Base-by-base conservation (phyloP, 64 coral and sea anemone species). In the Stichodactyla mertensii region DNA sequence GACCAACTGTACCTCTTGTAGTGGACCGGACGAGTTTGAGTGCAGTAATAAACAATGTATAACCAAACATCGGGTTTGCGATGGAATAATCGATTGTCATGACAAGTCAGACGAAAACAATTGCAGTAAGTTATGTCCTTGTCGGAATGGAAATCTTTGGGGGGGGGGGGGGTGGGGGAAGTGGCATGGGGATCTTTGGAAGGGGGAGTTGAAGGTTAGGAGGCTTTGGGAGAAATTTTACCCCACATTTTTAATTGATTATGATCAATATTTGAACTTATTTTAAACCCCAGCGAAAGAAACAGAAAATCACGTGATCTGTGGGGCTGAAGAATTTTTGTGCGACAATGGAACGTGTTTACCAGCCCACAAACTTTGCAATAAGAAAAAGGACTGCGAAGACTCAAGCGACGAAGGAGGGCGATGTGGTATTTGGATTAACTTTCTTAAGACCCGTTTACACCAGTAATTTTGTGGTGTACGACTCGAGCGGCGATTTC, bases 381-480 rank as follows among this genome's bases (percentile, higher is more conserved):
- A 92, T 24, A 62, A 80, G 18, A 22, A 55, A 57, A 61, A 13
- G 0, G 78, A 92, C 64, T 92, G 91, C 13, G 20, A 9, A 53
- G 91, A 92, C 22, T 6, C 52, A 15, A 89, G 86, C 6, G 91
- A 92, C 57, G 89, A 91, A 23, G 85, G 89, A 53, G 53, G 54
- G 36, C 85, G 28, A 83, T 91, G 89, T 27, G 89, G 89, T 91
- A 91, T 79, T 11, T 5, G 27, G 12, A 11, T 6, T 27, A 10
- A 12, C 69, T 45, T 45, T 45, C 1, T 45, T 45, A 45, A 45
- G 1, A 45, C 36, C 36, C 36, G 36, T 45, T 45, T 45, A 45
- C 36, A 45, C 36, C 36, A 45, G 36, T 45, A 45, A 45, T 45
- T 45, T 45, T 45, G 36, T 45, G n/a, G n/a, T 2, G 36, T 2